Base-by-base conservation (phyloP, 92 coral and sea anemone genomes). In the Siderastrea radians region DNA sequence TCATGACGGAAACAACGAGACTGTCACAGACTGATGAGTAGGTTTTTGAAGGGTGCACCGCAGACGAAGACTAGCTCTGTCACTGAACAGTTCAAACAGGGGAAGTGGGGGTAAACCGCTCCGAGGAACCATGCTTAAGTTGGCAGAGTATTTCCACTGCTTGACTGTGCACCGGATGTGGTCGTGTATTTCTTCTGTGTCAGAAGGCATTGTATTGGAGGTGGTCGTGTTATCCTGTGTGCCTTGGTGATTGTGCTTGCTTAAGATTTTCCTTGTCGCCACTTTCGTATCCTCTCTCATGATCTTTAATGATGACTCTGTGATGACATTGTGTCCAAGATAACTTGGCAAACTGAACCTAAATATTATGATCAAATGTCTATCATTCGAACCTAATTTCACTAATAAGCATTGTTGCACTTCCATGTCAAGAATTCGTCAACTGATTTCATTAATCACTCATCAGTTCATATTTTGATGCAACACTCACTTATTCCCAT, bases 81-180 rank as follows among this genome's bases (percentile, higher is more conserved):
- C 90, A 49, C 64, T 61, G 78, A 58, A 69, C 52, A 90, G 94
- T 58, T 91, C 79, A 74, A 91, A 91, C 48, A 84, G 89, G 5
- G 83, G 79, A 50, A 91, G 78, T 15, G 90, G 89, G 47, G 87
- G 89, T 44, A 83, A 76, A 26, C 87, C 89, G 68, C 94, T 91
- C 54, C 91, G 72, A 11, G 87, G 94, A 4, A 68, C 68, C 26
- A 3, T 19, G 26, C 68, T 16, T 64, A 45, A 64, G 3, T 38
- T 64, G 2, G 68, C 68, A 44, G 38, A 5, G 0, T 63, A 45
- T 64, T 5, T 64, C n/a, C 6, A 45, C 68, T 64, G 68, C 3
- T 6, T 64, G n/a, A 38, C 68, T 45, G 68, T 38, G 68, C 43
- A 16, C 26, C 7, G 43, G n/a, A n/a, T 45, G 47, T 64, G 4